Percentiles rank a stretch among this genome's conserved stretches.
Evolutionary conservation across 2,888 invertebrate genomes (phyloP).

Genomic region (Aleiodes leptofemur): DNA sequence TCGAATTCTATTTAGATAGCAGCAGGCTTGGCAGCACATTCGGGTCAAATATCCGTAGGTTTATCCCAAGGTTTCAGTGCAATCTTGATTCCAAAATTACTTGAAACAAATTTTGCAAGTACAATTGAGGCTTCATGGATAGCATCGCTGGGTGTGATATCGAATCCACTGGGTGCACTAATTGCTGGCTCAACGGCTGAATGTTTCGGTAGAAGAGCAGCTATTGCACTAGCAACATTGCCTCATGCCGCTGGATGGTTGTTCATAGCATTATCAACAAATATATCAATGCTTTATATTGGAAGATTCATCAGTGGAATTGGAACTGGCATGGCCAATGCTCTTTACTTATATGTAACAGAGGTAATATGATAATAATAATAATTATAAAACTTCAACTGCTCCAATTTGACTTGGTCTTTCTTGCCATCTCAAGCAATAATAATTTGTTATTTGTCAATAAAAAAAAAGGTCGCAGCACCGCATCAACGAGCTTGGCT

Average conservation of each 20-base stretch:
- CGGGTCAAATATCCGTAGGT: slow-evolving; percentile 85
- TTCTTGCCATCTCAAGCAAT: neutral
- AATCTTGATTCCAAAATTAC: slow-evolving; percentile 83
- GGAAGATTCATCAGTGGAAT: slow-evolving; percentile 84
- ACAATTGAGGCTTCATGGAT: slow-evolving; percentile 83
- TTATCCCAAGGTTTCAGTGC: slow-evolving; percentile 87
- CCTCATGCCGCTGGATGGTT: slow-evolving; percentile 84
- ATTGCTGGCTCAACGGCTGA: slow-evolving; percentile 83
- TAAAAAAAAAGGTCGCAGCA: slow-evolving; percentile 78
- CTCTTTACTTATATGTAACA: slow-evolving; percentile 71
- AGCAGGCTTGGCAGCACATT: slow-evolving; percentile 84
- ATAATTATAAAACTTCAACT: neutral
- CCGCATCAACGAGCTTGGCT: slow-evolving; percentile 83
- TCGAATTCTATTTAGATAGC: slow-evolving; percentile 77
- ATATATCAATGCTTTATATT: slow-evolving; percentile 80
- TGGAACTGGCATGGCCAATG: slow-evolving; percentile 79
- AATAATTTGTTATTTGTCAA: slow-evolving; percentile 58
- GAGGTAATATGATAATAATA: slow-evolving; percentile 57
- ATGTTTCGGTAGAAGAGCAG: slow-evolving; percentile 80
- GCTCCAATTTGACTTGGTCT: neutral
- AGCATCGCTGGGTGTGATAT: slow-evolving; percentile 84
- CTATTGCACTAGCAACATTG: slow-evolving; percentile 82
- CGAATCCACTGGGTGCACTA: slow-evolving; percentile 84
- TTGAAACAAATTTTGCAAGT: slow-evolving; percentile 78
- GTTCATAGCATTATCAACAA: slow-evolving; percentile 81